These are phyloP conservation scores for Meiosimyza decipiens DNA, from an alignment of 2,888 invertebrate species.

Conservation along the genomic window DNA sequence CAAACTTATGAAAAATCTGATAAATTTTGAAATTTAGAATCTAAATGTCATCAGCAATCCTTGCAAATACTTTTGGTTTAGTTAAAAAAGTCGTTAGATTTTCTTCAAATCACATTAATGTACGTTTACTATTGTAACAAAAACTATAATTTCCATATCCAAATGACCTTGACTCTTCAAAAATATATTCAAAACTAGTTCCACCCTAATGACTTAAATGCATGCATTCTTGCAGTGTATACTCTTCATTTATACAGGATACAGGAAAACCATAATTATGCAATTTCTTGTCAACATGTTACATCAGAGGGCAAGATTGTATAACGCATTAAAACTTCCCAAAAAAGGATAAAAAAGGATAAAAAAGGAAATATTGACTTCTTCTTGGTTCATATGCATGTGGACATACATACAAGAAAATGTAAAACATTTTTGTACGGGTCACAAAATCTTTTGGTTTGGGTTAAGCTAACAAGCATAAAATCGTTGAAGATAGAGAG, in stretches of 20 bases:
- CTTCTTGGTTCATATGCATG: background rate
- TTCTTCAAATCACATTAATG: too few species aligned
- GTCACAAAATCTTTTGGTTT: background rate
- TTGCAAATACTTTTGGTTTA: too few species aligned
- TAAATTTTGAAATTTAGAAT: too few species aligned
- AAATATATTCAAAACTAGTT: too few species aligned
- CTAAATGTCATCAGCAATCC: too few species aligned
- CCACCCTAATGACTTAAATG: too few species aligned
- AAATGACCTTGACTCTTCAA: too few species aligned
- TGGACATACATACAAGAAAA: too few species aligned
- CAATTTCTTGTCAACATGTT: constrained; percentile 62
- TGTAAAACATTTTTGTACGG: background rate
- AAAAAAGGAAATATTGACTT: constrained; percentile 1
- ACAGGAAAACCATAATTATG: constrained; percentile 62
- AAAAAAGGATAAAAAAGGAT: constrained; percentile 27
- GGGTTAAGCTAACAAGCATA: background rate
- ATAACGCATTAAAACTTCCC: constrained; percentile 20
- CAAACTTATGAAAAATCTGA: too few species aligned
- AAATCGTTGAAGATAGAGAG: background rate
- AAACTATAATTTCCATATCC: too few species aligned
- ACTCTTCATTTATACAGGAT: constrained; percentile 45
- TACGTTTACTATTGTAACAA: too few species aligned
- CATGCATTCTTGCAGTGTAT: background rate
- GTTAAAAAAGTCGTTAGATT: too few species aligned
- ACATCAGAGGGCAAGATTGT: background rate